Evolutionary conservation across 2,113 vertebrate genomes (phyloP).

Genomic region (Piaya cayana): DNA sequence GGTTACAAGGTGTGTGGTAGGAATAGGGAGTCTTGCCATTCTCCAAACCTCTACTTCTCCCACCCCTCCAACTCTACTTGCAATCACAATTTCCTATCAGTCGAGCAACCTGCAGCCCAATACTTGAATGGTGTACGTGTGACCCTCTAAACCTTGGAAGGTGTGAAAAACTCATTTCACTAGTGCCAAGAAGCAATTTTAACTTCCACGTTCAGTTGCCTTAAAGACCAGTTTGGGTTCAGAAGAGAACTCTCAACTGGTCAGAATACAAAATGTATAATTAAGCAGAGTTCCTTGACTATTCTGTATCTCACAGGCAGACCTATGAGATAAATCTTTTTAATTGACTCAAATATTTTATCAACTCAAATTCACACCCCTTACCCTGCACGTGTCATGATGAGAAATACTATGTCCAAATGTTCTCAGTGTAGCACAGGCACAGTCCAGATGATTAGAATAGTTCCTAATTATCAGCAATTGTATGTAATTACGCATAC

Average conservation of each 20-base stretch:
- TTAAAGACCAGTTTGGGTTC: not conserved
- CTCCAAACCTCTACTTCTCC: not conserved
- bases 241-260: not conserved
- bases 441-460: not conserved
- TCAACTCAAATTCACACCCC: not conserved
- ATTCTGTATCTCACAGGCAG: not conserved
- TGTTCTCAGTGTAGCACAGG: not conserved
- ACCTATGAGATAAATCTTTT: not conserved
- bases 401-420: not conserved
- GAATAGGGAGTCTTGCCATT: not conserved
- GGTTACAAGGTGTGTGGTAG: not conserved
- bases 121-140: not conserved
- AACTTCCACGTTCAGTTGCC: not conserved
- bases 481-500: slow-evolving; percentile 22
- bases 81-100: not conserved
- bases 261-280: not conserved
- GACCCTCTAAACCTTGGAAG: not conserved
- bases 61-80: not conserved
- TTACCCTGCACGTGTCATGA: not conserved
- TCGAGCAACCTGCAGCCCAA: accelerated
- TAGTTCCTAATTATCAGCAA: slow-evolving; percentile 45
- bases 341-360: too few species aligned
- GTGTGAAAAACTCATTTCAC: not conserved
- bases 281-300: not conserved
- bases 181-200: not conserved